phyloP scores from a whole-genome alignment of 1,140 invertebrate species.

The Schmidtea mediterranea region DNA sequence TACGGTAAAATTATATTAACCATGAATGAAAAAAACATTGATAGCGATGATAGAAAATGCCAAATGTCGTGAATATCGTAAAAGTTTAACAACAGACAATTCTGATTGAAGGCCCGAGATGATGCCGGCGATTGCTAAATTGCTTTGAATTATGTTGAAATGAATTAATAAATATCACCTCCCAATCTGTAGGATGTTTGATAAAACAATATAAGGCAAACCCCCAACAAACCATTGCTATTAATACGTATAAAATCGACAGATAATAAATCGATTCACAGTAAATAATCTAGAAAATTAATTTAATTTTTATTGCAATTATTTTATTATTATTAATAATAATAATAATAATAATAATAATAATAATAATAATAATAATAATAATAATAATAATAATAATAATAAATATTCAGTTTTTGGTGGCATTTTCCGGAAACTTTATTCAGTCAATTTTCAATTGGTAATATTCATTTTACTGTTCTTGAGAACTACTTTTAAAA shows the following conservation, averaged over 20 bases:
- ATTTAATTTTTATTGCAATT: too few species aligned
- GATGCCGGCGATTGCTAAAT: constrained; percentile 36
- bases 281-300: too few species aligned
- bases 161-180: constrained; percentile 15
- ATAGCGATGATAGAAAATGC: constrained; percentile 56
- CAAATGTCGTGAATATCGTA: constrained; percentile 65
- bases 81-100: constrained; percentile 45
- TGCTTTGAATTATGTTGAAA: too few species aligned
- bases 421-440: too few species aligned
- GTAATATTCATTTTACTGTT: too few species aligned
- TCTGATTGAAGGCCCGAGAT: constrained; percentile 44
- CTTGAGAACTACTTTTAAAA: too few species aligned
- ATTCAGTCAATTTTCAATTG: too few species aligned
- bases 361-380: too few species aligned
- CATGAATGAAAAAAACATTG: constrained; percentile 55
- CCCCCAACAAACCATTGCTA: constrained; percentile 39
- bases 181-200: constrained; percentile 49
- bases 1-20: constrained; percentile 11
- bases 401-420: too few species aligned
- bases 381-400: too few species aligned
- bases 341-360: too few species aligned
- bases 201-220: constrained; percentile 46
- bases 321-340: too few species aligned
- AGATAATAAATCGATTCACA: constrained; percentile 11
- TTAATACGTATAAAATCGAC: constrained; percentile 36